Conservation (phyloP, 2,113 vertebrate species). For the Nothobranchius furzeri region DNA sequence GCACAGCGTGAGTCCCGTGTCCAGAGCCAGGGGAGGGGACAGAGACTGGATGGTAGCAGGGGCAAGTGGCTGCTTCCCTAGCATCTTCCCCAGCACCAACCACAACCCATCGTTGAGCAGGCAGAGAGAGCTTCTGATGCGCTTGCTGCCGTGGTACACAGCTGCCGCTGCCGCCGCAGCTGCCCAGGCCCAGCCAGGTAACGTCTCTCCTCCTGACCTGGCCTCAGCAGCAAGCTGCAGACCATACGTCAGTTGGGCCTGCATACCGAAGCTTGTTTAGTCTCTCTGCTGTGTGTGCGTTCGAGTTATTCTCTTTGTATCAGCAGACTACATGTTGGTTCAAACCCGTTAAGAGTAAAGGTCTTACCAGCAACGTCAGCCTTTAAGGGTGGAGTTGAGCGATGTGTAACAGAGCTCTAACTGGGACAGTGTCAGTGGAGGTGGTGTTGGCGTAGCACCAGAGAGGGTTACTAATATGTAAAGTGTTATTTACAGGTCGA, state of each 20-base stretch:
- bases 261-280: slow-evolving; percentile 6
- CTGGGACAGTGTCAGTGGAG: no score
- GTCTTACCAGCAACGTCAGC: no score
- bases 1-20: slow-evolving; percentile 77
- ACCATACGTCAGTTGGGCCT: neutral
- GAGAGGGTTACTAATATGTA: no score
- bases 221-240: slow-evolving; percentile 27
- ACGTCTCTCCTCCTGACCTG: slow-evolving; percentile 25
- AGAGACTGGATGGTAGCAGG: slow-evolving; percentile 69
- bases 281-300: neutral
- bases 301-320: neutral
- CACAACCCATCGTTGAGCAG: slow-evolving; percentile 79
- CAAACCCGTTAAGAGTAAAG: neutral
- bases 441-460: no score
- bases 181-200: slow-evolving; percentile 81
- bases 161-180: slow-evolving; percentile 59
- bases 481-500: no score
- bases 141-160: slow-evolving; percentile 83
- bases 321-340: neutral
- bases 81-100: slow-evolving; percentile 72
- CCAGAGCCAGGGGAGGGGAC: slow-evolving; percentile 76
- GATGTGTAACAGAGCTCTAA: no score
- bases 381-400: no score
- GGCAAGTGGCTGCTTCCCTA: slow-evolving; percentile 64
- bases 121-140: slow-evolving; percentile 84